Base-by-base conservation (phyloP, 1,140 invertebrate genomes). In the Druon quercuslanigerum region DNA sequence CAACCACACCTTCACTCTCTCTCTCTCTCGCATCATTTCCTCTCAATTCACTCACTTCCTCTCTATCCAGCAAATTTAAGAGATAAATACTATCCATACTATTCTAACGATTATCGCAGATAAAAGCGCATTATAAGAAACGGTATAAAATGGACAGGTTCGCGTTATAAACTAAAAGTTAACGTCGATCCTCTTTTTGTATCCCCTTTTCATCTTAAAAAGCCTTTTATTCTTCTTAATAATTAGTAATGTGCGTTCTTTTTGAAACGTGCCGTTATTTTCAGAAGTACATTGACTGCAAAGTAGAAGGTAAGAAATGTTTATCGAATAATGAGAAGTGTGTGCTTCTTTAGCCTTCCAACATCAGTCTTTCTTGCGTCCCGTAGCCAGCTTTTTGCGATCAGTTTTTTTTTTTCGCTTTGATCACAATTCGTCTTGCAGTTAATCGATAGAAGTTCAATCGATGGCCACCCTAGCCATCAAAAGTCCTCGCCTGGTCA, bases 401-500 rank as follows among this genome's bases (percentile, higher is more conserved):
- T 75, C 76, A 72, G 66, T 71, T 70, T 33, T 71, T 70, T 33
- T 25, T 74, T 75, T 72, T 51, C 57, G 74, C 16, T 71, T 33
- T 66, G 75, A 50, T 72, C 73, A 75, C 75, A 56, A 75, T 57
- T 60, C 50, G 33, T 50, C 17, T 19, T 74, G 17, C 51, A 71
- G 71, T 80, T 46, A 72, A 84, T 46, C 74, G 75, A 78, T 33
- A 16, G 79, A 75, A 76, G 77, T 78, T 93, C 90, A 93, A 90
- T 93, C 92, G 82, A 94, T 92, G 81, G 94, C 93, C 60, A 94
- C 92, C 82, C 93, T 92, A 66, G 94, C 92, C 76, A 94, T 92
- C 75, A 94, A 90, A 81, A 94, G 91, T 72, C 94, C 94, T 80
- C 93, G 93, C 90, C 93, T 94, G 88, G 94, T 95, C 78, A 95